phyloP scores from a whole-genome alignment of 2,113 vertebrate genomes.

The Gobiocypris rarus region DNA sequence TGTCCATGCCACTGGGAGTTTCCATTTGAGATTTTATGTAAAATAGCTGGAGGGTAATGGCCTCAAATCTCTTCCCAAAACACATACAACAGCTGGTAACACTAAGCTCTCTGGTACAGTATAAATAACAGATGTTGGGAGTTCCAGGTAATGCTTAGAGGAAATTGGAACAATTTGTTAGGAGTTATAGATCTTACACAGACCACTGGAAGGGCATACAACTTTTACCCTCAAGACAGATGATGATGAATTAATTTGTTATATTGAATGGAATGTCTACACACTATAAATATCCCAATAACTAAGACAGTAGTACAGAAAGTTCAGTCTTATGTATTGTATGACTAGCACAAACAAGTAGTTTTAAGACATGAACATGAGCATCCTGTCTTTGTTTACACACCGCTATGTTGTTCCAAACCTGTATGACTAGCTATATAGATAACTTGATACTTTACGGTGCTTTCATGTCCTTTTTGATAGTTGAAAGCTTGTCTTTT shows the following conservation, averaged over 20 bases:
- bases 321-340: neutral
- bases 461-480: neutral
- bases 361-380: neutral
- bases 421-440: neutral
- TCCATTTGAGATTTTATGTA: constrained; percentile 23
- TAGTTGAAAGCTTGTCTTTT: neutral
- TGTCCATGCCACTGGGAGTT: neutral
- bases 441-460: neutral
- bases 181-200: neutral
- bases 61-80: constrained; percentile 37
- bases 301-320: neutral
- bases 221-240: neutral
- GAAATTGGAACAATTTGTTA: constrained; percentile 37
- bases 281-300: neutral
- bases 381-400: neutral
- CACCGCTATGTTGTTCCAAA: neutral
- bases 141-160: constrained; percentile 40
- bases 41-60: constrained; percentile 39
- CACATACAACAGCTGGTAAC: constrained; percentile 39
- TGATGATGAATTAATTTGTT: neutral
- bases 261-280: neutral
- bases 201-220: neutral
- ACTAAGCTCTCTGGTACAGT: neutral
- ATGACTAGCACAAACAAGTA: neutral
- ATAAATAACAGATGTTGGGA: constrained; percentile 43